Evolutionary conservation across 2,113 vertebrate genomes (phyloP).

Genomic region (Aleadryas rufinucha): DNA sequence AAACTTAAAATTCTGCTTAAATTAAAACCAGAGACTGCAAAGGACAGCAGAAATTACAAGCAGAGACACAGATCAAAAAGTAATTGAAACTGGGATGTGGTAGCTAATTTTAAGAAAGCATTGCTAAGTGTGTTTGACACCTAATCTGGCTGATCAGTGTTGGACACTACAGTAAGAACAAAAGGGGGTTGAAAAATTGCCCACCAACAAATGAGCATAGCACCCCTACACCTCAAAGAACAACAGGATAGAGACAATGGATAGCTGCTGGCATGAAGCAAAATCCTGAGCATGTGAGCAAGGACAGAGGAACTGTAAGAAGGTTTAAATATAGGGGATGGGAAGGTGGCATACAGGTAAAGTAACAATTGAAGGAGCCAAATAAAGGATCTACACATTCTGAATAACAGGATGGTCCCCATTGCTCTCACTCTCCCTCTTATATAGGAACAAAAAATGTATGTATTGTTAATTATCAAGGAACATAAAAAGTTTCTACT

Average conservation of each 20-base stretch:
- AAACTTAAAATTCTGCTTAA: not conserved
- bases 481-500: not conserved
- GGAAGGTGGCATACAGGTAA: not conserved
- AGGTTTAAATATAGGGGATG: not conserved
- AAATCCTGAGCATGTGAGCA: not conserved
- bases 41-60: not conserved
- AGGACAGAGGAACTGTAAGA: not conserved
- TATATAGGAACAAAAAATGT: accelerated
- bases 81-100: not conserved
- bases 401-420: not conserved
- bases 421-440: not conserved
- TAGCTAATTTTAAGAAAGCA: not conserved
- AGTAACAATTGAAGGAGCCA: not conserved
- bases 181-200: not conserved
- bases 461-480: not conserved
- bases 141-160: not conserved
- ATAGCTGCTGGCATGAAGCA: not conserved
- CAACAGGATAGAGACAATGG: not conserved
- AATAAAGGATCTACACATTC: not conserved
- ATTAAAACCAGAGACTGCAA: not conserved
- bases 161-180: not conserved
- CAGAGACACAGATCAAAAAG: not conserved
- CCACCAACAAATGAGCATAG: not conserved
- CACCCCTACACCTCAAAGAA: not conserved
- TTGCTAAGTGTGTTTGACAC: not conserved